Evolutionary conservation across 2,888 invertebrate genomes (phyloP).

Genomic region (Plutella xylostella): DNA sequence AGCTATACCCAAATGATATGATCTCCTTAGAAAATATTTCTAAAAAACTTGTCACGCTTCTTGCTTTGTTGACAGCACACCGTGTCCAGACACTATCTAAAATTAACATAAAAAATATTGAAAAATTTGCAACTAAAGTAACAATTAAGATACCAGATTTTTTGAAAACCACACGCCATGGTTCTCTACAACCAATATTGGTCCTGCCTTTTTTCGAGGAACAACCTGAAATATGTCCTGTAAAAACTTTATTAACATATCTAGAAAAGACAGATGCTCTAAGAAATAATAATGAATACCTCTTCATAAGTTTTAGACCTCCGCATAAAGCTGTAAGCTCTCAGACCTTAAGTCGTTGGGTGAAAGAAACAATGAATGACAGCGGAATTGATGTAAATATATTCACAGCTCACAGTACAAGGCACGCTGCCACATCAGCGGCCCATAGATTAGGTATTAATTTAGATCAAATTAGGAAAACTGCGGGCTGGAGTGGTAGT

Average conservation of each 20-base stretch:
- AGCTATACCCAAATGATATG: conserved; percentile 15
- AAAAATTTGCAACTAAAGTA: conserved; percentile 4
- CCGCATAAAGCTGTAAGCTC: conserved; percentile 15
- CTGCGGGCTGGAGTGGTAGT: conserved; percentile 9
- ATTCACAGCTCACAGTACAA: conserved; percentile 19
- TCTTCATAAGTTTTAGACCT: conserved; percentile 19
- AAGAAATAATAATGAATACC: conserved; percentile 1
- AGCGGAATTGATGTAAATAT: conserved; percentile 18
- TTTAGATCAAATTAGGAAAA: conserved; percentile 15
- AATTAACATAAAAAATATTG: no score
- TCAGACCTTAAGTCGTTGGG: conserved; percentile 20
- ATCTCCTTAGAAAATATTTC: conserved; percentile 10
- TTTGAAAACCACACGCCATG: conserved; percentile 12
- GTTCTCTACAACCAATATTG: neutral
- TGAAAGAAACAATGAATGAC: conserved; percentile 14
- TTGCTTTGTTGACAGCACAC: conserved; percentile 21
- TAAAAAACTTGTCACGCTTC: conserved; percentile 18
- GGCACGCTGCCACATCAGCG: conserved; percentile 18
- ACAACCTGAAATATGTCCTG: conserved; percentile 13
- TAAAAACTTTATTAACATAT: conserved; percentile 6
- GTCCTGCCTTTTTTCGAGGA: neutral
- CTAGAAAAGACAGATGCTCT: conserved; percentile 4
- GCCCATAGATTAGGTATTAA: conserved; percentile 16
- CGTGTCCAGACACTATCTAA: conserved; percentile 18
- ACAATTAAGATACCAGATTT: conserved; percentile 18